phyloP scores from a whole-genome alignment of 2,113 vertebrate genomes.

The Suricata suricatta region DNA sequence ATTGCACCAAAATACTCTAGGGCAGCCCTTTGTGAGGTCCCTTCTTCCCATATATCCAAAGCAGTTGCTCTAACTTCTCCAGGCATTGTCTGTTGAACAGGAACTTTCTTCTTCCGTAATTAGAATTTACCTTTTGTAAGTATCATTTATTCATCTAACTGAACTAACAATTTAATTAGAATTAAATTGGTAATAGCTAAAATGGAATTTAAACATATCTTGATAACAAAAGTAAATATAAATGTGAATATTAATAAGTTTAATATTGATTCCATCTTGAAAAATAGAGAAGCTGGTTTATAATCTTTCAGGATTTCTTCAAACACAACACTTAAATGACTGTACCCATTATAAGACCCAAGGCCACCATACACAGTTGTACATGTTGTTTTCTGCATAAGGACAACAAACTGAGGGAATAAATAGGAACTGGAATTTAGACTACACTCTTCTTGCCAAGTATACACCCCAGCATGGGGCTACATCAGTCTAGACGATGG shows the following conservation, averaged over 20 bases:
- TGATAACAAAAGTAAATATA: not conserved
- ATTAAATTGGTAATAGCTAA: not conserved
- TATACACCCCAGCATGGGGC: not conserved
- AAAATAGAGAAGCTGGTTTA: not conserved
- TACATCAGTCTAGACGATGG: not conserved
- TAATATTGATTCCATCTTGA: not conserved
- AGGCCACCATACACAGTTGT: not conserved
- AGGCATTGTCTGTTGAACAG: not conserved
- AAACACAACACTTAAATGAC: not conserved
- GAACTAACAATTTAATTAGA: constrained; percentile 29
- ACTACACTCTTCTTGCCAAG: not conserved
- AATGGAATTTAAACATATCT: not conserved
- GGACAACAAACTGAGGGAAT: not conserved
- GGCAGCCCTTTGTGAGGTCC: not conserved
- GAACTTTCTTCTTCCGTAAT: not conserved
- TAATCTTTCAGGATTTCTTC: not conserved
- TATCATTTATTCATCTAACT: not conserved
- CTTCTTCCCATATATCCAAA: not conserved
- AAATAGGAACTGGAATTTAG: not conserved
- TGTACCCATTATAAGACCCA: not conserved
- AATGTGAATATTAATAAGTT: not conserved
- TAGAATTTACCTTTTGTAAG: not conserved
- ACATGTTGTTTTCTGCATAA: not conserved
- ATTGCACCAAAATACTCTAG: not conserved
- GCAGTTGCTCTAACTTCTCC: not conserved